These are phyloP conservation scores for Chionis minor DNA, from an alignment of 2,113 vertebrate species.

Conservation along the genomic window DNA sequence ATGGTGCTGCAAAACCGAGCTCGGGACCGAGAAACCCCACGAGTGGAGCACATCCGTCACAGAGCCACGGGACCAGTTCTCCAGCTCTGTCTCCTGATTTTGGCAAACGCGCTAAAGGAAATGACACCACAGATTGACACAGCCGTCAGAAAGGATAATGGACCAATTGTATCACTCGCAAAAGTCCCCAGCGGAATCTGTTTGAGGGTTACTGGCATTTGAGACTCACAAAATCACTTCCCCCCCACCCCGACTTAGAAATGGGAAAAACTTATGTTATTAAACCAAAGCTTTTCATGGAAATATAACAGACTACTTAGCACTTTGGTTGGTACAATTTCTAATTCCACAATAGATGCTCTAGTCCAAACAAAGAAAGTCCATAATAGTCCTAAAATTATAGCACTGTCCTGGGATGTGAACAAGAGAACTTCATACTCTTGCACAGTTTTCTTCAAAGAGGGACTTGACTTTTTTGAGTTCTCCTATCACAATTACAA, in stretches of 20 bases:
- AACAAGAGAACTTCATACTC: neutral
- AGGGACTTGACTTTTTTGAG: neutral
- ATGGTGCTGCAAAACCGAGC: neutral
- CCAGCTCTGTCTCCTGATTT: neutral
- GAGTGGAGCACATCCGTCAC: fast-evolving
- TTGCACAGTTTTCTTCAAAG: neutral
- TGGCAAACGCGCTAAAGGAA: neutral
- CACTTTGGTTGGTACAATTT: neutral
- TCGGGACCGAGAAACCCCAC: neutral
- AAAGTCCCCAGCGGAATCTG: fast-evolving
- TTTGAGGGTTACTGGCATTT: neutral
- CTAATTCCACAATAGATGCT: neutral
- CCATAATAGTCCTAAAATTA: neutral
- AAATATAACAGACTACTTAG: neutral
- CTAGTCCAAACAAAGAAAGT: neutral
- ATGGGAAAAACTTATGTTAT: fast-evolving
- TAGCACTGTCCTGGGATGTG: neutral
- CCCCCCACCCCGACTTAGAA: neutral
- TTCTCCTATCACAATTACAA: neutral
- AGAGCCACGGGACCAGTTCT: fast-evolving
- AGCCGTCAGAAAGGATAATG: neutral
- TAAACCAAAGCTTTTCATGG: neutral
- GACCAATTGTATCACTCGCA: neutral
- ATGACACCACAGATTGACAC: neutral
- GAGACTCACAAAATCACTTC: neutral